phyloP scores from a whole-genome alignment of 2,888 invertebrate genomes.

The Cryptocephalus moraei region DNA sequence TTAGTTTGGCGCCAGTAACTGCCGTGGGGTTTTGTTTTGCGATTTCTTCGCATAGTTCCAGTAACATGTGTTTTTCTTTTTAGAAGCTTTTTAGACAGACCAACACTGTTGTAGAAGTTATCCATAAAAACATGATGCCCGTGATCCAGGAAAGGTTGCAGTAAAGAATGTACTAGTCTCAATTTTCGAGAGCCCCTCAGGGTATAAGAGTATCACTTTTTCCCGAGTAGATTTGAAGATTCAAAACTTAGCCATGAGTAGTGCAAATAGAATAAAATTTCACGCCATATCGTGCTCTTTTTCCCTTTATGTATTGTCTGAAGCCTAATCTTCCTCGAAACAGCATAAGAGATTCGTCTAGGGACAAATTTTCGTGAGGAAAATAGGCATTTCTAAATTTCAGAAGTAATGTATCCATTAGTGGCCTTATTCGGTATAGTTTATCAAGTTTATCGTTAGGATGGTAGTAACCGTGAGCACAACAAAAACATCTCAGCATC shows the following conservation, averaged over 20 bases:
- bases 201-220: no score
- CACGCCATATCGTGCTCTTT: not conserved
- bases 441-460: not conserved
- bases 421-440: not conserved
- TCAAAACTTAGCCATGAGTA: not conserved
- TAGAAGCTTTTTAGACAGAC: not conserved
- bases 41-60: slow-evolving; percentile 6
- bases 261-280: not conserved
- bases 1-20: slow-evolving; percentile 6
- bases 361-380: not conserved
- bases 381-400: not conserved
- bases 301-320: slow-evolving; percentile 1
- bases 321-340: not conserved
- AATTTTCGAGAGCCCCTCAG: no score
- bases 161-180: not conserved
- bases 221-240: not conserved
- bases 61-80: slow-evolving; percentile 4
- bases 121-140: slow-evolving; percentile 2
- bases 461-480: no score
- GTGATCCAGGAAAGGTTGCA: not conserved
- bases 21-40: slow-evolving; percentile 6
- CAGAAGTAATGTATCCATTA: not conserved
- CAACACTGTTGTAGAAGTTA: slow-evolving; percentile 2
- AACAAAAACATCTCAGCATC: not conserved
- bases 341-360: not conserved